phyloP scores from a whole-genome alignment of 2,888 invertebrate genomes.

The Megalurothrips usitatus region DNA sequence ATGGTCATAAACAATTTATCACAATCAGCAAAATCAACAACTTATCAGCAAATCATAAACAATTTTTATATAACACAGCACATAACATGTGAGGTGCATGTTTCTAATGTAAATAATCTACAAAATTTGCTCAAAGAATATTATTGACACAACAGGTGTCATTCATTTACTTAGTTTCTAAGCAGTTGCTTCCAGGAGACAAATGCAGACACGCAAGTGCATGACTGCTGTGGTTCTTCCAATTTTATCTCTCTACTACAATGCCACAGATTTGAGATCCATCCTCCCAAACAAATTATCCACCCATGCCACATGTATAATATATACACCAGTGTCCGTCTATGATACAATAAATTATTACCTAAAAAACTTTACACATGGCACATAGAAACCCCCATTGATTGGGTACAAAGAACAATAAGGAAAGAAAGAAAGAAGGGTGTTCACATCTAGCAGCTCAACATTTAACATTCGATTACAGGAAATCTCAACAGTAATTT shows the following conservation, averaged over 20 bases:
- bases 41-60: background rate
- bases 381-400: background rate
- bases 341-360: background rate
- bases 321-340: background rate
- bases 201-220: background rate
- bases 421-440: background rate
- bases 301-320: background rate
- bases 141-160: background rate
- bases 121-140: background rate
- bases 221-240: background rate
- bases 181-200: background rate
- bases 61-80: background rate
- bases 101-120: background rate
- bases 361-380: background rate
- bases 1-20: conserved; percentile 7
- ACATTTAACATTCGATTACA: background rate
- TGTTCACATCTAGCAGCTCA: background rate
- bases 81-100: background rate
- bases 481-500: background rate
- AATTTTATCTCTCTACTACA: background rate
- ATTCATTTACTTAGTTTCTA: background rate
- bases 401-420: background rate
- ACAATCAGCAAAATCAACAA: conserved; percentile 17
- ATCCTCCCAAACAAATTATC: background rate
- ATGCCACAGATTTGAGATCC: background rate